A percentile compares a stretch with the other conserved stretches of the same genome.
These are phyloP conservation scores for Shinisaurus crocodilurus DNA, from an alignment of 2,113 vertebrate genomes.

Conservation along the genomic window DNA sequence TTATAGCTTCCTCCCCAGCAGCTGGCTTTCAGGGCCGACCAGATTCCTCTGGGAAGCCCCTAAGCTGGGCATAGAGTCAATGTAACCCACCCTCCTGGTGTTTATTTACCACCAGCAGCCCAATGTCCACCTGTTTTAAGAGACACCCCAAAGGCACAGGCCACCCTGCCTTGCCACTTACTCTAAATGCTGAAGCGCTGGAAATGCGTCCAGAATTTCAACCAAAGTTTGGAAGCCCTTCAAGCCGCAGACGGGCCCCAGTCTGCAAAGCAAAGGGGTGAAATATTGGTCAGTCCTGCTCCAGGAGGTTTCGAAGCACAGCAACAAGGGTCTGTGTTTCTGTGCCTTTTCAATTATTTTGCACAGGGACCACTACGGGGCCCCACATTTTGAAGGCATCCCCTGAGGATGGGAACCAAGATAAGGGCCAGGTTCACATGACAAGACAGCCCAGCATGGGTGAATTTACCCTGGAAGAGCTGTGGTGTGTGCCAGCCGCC, in stretches of 20 bases:
- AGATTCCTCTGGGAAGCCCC: no score
- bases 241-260: constrained; percentile 81
- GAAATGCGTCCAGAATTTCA: constrained; percentile 83
- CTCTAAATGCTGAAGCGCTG: constrained; percentile 87
- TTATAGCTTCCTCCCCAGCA: no score
- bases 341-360: background rate
- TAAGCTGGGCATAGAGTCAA: background rate
- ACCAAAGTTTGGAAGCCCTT: constrained; percentile 81
- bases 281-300: background rate
- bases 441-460: no score
- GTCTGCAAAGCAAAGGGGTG: constrained; percentile 62
- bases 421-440: background rate
- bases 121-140: background rate
- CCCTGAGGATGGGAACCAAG: background rate
- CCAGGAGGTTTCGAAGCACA: background rate
- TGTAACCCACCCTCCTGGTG: no score
- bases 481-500: no score
- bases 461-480: no score
- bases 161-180: constrained; percentile 67
- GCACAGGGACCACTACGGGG: background rate
- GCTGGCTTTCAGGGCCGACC: no score
- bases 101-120: background rate
- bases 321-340: accelerated
- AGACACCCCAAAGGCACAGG: background rate
- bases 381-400: background rate